Base-by-base conservation (phyloP, 2,113 vertebrate genomes). In the Noturus placidus region DNA sequence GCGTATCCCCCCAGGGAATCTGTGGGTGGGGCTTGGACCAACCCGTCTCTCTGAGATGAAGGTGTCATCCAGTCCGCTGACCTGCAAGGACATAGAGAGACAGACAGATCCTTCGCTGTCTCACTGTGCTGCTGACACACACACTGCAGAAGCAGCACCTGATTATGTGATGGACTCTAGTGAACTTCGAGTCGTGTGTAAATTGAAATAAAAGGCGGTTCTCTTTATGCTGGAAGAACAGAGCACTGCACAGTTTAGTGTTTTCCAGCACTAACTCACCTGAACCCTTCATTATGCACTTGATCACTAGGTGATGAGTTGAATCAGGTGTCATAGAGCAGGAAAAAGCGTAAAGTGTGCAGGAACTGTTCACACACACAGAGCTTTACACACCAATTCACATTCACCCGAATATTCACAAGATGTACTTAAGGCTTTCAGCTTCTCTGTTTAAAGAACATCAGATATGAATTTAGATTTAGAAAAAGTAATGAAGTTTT, bases 1-100 rank as follows among this genome's bases (percentile, higher is more conserved):
- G 4, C 0, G 0, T 0, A 5, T 86, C 20, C 27, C 85, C 9
- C 88, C 20, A 46, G 76, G 74, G 6, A 69, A 46, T 0, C 78
- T 93, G 78, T 95, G 93, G 94, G 83, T 94, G 13, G 93, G 92
- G n/a, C 88, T 94, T 76, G 89, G 89, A 84, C 93, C 93, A 90
- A 94, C 89, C 67, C 70, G 42, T 3, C 17, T 94, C 0, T 91
- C 93, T 67, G 93, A 92, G 22, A 92, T 93, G 67, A 70, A 70
- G 67, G 33, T 38, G 30, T 38, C 69, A 2, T 72, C 69, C 33
- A 1, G 33, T 20, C 33, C 69, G 17, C 63, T 72, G 33, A 72
- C 69, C 69, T 35, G 69, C 33, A 33, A 72, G 69, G 69, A 72
- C 17, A 17, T 72, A 19, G 3, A 46, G 38, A 46, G 72, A 52